Evolutionary conservation across 1,140 invertebrate species (phyloP).

Genomic region (Heterodera carotae): DNA sequence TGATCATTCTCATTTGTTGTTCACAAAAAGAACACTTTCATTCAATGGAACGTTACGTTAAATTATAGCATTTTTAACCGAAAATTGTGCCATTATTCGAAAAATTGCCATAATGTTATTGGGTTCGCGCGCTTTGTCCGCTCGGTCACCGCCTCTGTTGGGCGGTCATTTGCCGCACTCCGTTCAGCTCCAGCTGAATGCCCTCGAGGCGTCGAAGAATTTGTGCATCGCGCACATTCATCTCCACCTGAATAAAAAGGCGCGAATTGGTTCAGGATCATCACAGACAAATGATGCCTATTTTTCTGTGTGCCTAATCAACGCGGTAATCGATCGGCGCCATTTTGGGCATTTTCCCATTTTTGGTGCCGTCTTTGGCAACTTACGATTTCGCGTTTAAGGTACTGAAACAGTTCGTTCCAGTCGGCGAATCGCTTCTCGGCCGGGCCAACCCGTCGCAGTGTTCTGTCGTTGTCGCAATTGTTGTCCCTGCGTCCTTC

Average conservation of each 20-base stretch:
- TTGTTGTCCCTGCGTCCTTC: neutral
- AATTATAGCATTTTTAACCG: neutral
- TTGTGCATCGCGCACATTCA: conserved; percentile 32
- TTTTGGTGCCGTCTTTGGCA: too few relatives aligned
- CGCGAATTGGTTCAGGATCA: too few relatives aligned
- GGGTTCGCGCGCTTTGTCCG: too few relatives aligned
- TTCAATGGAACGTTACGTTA: neutral
- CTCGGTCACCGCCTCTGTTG: neutral
- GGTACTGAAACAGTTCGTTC: conserved; percentile 46
- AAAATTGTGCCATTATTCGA: too few relatives aligned
- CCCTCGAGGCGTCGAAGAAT: conserved; percentile 41
- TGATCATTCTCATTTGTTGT: neutral
- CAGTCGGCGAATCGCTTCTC: conserved; percentile 41
- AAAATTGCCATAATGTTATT: too few relatives aligned
- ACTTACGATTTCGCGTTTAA: conserved; percentile 45
- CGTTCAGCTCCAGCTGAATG: conserved; percentile 37
- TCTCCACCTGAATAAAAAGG: conserved; percentile 39
- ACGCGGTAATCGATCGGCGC: too few relatives aligned
- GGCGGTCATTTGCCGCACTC: conserved; percentile 23
- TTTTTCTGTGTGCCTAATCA: too few relatives aligned
- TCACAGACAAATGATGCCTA: too few relatives aligned
- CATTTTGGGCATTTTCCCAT: conserved; percentile 19
- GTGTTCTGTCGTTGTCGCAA: neutral
- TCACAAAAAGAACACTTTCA: neutral
- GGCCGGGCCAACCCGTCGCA: neutral